Conservation (phyloP, 2,888 invertebrate genomes). For the Celastrina argiolus region DNA sequence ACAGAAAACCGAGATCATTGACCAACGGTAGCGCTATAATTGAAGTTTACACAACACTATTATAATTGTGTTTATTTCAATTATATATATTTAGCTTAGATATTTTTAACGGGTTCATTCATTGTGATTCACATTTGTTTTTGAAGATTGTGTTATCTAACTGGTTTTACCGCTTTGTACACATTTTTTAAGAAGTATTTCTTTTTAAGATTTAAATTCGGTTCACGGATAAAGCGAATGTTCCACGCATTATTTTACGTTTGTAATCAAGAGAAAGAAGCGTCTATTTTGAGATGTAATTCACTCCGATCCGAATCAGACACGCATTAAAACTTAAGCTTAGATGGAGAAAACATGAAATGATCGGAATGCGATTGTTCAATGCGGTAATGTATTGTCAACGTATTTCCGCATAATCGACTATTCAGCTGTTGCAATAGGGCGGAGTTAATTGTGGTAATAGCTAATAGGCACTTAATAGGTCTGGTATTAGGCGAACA, state of each 20-base stretch:
- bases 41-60: not conserved
- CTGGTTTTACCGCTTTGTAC: constrained; percentile 4
- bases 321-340: constrained; percentile 12
- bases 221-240: constrained; percentile 12
- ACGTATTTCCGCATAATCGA: not conserved
- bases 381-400: not conserved
- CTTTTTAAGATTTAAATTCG: no score
- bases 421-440: not conserved
- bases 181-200: not conserved
- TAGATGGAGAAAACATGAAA: constrained; percentile 14
- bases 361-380: not conserved
- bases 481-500: not conserved
- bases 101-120: constrained; percentile 2
- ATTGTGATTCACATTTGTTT: constrained; percentile 10
- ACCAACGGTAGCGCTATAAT: not conserved
- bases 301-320: constrained; percentile 9
- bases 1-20: not conserved
- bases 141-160: constrained; percentile 6
- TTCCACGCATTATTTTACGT: constrained; percentile 15
- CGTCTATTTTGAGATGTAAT: constrained; percentile 19
- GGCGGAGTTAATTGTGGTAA: not conserved
- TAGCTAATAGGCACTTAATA: not conserved
- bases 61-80: not conserved
- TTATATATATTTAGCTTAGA: constrained; percentile 1
- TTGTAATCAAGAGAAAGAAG: constrained; percentile 17